phyloP scores from a whole-genome alignment of 2,113 vertebrate species.

The Heptranchias perlo region DNA sequence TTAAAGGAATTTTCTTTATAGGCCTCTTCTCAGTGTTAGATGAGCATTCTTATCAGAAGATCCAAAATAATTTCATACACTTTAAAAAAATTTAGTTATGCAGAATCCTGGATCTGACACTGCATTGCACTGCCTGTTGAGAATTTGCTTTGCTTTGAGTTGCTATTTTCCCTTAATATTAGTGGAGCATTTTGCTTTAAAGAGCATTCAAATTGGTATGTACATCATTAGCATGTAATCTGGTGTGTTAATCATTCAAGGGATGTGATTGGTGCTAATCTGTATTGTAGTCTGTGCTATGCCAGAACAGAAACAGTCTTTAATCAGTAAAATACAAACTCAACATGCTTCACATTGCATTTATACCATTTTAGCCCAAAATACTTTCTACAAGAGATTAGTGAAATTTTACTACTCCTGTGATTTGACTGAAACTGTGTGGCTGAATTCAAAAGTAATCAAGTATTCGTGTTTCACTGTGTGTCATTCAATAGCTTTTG shows the following conservation, averaged over 20 bases:
- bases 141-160: not conserved
- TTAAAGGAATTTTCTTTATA: not conserved
- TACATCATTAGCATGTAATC: not conserved
- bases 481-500: constrained; percentile 8
- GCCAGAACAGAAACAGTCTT: not conserved
- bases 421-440: not conserved
- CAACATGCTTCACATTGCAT: not conserved
- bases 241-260: not conserved
- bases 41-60: not conserved
- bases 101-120: not conserved
- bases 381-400: not conserved
- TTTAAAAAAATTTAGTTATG: not conserved
- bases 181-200: not conserved
- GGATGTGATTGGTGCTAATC: not conserved
- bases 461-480: not conserved
- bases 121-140: not conserved
- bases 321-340: not conserved
- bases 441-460: not conserved
- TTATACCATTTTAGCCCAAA: not conserved
- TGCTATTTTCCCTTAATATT: not conserved
- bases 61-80: not conserved
- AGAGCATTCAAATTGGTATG: not conserved
- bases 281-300: not conserved
- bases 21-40: not conserved
- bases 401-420: not conserved